Conservation (phyloP, 2,113 vertebrate genomes). For the Isurus oxyrinchus region DNA sequence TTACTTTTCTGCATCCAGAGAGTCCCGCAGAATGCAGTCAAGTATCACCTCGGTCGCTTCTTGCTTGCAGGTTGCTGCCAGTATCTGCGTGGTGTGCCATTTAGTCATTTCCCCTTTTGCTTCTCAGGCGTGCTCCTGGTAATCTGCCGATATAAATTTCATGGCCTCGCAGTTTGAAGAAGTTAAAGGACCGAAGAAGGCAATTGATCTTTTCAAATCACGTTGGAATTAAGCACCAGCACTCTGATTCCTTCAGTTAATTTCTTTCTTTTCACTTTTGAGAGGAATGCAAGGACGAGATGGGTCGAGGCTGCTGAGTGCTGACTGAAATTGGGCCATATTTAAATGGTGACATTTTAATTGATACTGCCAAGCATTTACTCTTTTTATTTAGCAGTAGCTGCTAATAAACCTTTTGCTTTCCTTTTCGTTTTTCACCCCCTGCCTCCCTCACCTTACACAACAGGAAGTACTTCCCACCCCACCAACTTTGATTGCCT, state of each 20-base stretch:
- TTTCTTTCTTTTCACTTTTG: not conserved
- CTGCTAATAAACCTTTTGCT: not conserved
- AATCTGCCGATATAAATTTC: not conserved
- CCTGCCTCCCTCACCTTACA: not conserved
- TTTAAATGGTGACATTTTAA: not conserved
- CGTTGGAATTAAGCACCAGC: not conserved
- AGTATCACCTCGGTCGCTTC: not conserved
- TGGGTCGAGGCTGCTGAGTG: not conserved
- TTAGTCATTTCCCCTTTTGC: slow-evolving; percentile 40
- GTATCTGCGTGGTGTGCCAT: too few relatives aligned
- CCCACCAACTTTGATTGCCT: not conserved
- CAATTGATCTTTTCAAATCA: not conserved
- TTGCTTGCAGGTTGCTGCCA: not conserved
- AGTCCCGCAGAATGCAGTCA: slow-evolving; percentile 40
- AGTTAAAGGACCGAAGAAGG: slow-evolving; percentile 49
- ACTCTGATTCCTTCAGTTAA: not conserved
- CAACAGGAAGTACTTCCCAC: not conserved
- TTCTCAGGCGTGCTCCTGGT: slow-evolving; percentile 46
- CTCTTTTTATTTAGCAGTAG: not conserved
- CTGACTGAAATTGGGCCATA: not conserved
- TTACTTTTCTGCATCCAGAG: slow-evolving; percentile 81
- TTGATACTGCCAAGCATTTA: not conserved
- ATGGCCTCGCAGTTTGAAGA: slow-evolving; percentile 51
- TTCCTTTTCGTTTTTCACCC: not conserved
- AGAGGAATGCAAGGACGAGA: not conserved